Evolutionary conservation across 1,140 invertebrate species (phyloP), one percentile per base, ranked within the genome.

Genomic region (Halesus radiatus): DNA sequence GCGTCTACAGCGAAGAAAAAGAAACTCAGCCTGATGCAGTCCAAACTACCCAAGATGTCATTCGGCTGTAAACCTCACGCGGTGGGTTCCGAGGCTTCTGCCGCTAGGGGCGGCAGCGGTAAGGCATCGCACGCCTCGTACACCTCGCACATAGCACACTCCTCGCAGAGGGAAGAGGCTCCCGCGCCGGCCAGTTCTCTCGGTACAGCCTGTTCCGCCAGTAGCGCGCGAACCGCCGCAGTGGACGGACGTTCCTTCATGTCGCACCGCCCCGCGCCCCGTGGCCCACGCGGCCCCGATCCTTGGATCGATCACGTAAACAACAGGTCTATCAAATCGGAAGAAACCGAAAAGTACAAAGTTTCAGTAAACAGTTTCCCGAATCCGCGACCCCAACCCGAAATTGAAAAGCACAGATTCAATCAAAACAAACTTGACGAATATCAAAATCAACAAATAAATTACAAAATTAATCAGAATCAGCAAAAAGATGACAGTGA

Each of bases 1-100:
- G 80, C 88, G 4, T 87, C 88, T 0, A 89, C 88, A 0, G 89
- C 89, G 10, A 90, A 89, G 85, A 90, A 90, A 85, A 90, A 90
- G 84, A 89, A 89, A 81, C 88, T 90, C 81, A 89, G 85, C 82
- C 82, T 90, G 62, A 89, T 90, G 89, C 88, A 89, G 79, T 86
- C 88, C 5, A 87, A 86, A 78, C 88, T 87, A 62, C 89, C 88
- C 50, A 84, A 87, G 77, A 85, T 88, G 52, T 87, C 88, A 75
- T 88, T 89, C 82, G 82, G 52, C 18, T 74, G 54, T 54, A 84
- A 74, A 37, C 37, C 20, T 16, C 32, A 81, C 16, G 53, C 64
- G 18, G 53, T 37, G 68, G 16, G 3, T 13, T 53, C 52, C 22
- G 77, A 75, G 66, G 68, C 68, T 74, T n/a, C 70, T 22, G 77